These are phyloP conservation scores for Lycophotia porphyrea DNA, from an alignment of 2,888 invertebrate genomes.

Conservation along the genomic window DNA sequence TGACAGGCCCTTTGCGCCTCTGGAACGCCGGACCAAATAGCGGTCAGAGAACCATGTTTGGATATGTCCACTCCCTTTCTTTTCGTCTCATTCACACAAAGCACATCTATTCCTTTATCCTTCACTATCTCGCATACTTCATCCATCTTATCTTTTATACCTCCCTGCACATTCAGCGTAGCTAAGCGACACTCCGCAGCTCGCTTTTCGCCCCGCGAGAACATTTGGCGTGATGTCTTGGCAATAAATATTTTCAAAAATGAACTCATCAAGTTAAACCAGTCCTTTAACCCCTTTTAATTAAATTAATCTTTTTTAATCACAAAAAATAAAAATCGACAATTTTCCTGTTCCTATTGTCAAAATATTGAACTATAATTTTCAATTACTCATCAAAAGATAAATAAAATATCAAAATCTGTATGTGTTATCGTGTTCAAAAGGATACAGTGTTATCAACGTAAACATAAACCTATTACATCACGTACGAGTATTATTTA, in stretches of 20 bases:
- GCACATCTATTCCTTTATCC: too few relatives aligned
- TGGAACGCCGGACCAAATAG: too few relatives aligned
- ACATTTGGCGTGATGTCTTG: too few relatives aligned
- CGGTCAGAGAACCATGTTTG: too few relatives aligned
- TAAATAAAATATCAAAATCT: slow-evolving; percentile 8
- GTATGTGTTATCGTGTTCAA: slow-evolving; percentile 7
- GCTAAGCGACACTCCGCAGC: too few relatives aligned
- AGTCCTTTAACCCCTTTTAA: background rate
- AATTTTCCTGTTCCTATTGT: slow-evolving; percentile 19
- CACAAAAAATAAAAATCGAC: background rate
- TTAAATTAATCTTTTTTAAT: background rate
- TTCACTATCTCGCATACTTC: too few relatives aligned
- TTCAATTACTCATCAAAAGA: slow-evolving; percentile 38
- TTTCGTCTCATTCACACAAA: too few relatives aligned
- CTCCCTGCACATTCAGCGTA: too few relatives aligned
- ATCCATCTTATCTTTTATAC: too few relatives aligned
- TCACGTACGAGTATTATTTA: slow-evolving; percentile 36
- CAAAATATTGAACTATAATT: slow-evolving; percentile 18
- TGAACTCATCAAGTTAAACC: background rate
- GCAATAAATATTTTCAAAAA: background rate
- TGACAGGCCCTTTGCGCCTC: too few relatives aligned
- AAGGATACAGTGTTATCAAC: slow-evolving; percentile 10
- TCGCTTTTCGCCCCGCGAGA: too few relatives aligned
- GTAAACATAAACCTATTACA: slow-evolving; percentile 46
- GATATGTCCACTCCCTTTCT: too few relatives aligned